These are phyloP conservation scores for Tetragonula clypearis DNA, from an alignment of 1,140 invertebrate species.

Conservation along the genomic window DNA sequence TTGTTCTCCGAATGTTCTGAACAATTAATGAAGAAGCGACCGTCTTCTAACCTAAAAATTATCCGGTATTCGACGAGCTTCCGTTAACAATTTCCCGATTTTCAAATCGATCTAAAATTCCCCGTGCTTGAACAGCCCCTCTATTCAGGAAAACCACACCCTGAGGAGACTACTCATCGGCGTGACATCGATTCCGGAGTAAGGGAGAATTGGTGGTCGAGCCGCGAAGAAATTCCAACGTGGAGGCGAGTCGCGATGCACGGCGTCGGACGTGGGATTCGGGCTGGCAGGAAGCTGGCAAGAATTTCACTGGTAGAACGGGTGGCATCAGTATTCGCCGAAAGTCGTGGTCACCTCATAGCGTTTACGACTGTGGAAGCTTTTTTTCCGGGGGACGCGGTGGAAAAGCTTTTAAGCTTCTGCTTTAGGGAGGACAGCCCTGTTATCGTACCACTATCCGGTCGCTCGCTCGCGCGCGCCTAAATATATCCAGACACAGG, in stretches of 20 bases:
- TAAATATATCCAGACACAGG: conserved; percentile 68
- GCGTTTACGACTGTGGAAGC: conserved; percentile 33
- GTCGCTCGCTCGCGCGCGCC: conserved; percentile 46
- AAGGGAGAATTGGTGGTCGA: background rate
- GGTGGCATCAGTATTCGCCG: conserved; percentile 58
- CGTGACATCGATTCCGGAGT: background rate
- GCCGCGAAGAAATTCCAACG: background rate
- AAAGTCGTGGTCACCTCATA: conserved; percentile 54
- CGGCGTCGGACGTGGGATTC: background rate
- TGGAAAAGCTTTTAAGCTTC: conserved; percentile 71
- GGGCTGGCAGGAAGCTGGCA: conserved; percentile 22
- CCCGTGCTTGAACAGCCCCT: background rate
- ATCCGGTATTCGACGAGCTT: too few relatives aligned
- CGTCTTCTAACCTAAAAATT: background rate
- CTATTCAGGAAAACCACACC: background rate
- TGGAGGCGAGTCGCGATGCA: background rate
- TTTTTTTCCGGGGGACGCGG: conserved; percentile 40
- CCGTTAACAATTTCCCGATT: background rate
- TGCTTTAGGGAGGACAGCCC: conserved; percentile 70
- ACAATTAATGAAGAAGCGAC: background rate
- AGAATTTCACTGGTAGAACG: conserved; percentile 7
- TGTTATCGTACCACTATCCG: conserved; percentile 64
- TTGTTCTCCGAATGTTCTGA: background rate
- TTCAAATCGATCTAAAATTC: background rate
- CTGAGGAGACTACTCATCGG: background rate